phyloP scores from a whole-genome alignment of 2,113 vertebrate species.

The Ceuthmochares aereus region DNA sequence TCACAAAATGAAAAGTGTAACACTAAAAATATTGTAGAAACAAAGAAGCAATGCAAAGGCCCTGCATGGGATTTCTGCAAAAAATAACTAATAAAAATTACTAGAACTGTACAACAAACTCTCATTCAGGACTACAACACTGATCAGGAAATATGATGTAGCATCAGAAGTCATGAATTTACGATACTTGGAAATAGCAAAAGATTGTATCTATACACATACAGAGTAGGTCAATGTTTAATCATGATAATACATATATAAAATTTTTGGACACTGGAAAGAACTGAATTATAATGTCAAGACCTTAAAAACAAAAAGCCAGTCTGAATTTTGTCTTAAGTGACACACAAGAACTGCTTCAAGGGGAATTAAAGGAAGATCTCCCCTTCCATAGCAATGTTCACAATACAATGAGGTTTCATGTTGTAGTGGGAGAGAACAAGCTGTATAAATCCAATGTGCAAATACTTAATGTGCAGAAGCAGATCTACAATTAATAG shows the following conservation, averaged over 20 bases:
- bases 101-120: not conserved
- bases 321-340: not conserved
- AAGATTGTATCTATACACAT: not conserved
- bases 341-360: not conserved
- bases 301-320: rapidly evolving
- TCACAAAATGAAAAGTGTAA: not conserved
- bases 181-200: not conserved
- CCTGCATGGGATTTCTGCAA: not conserved
- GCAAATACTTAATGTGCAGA: not conserved
- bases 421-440: not conserved
- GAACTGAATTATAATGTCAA: not conserved
- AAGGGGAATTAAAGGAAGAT: not conserved
- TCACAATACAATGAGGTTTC: not conserved
- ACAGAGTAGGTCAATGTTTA: not conserved
- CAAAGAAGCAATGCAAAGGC: not conserved
- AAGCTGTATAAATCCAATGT: not conserved
- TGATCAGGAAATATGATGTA: not conserved
- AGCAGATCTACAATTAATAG: not conserved
- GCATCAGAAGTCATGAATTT: not conserved
- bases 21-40: not conserved
- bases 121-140: not conserved
- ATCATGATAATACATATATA: not conserved
- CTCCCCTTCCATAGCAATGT: not conserved
- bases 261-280: not conserved
- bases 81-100: not conserved